Base-by-base conservation (phyloP, 2,113 vertebrate genomes). In the Cephalopterus ornatus region DNA sequence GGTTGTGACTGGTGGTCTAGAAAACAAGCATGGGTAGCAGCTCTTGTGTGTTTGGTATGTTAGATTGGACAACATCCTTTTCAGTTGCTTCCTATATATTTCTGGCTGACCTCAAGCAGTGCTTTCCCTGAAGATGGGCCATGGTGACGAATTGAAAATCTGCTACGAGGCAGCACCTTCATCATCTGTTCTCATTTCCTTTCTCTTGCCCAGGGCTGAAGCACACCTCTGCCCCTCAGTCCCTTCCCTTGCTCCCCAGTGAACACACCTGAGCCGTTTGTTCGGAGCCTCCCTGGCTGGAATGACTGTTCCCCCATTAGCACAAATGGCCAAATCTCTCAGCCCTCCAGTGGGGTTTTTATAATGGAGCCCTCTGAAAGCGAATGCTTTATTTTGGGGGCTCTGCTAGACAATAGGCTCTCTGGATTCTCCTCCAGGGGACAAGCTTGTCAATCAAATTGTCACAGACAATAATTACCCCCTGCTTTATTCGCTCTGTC, bases 381-480 rank as follows among this genome's bases (percentile, higher is more conserved):
- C 23, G 11, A 85, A 17, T 5, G 87, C 95, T 96, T 96, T 95
- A 70, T 94, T 86, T 91, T 50, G 85, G 95, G 95, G 70, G 74
- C 89, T 96, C 79, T 4, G 12, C 58, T 56, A 90, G 79, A 96
- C 96, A 95, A 95, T 89, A 58, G 94, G 44, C 93, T 94, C 88
- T 91, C 85, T 41, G 89, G 94, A 96, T 89, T 97, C 96, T 96
- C 94, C 96, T 97, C 94, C 79, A 8, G 94, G 96, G 95, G 96
- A 97, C 95, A 95, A 91, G 89, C 89, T 93, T 97, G 97, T 97
- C 97, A 97, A 67, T 97, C 96, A 97, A 87, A 83, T 77, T 96
- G 96, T 95, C 96, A 96, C 90, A 92, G 87, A 94, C 96, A 97
- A 95, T 96, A 96, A 97, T 97, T 96, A 92, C 92, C 93, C 92